Percentiles rank a stretch among this genome's conserved stretches.
These are phyloP conservation scores for Tetrax tetrax DNA, from an alignment of 2,113 vertebrate species.

Conservation along the genomic window DNA sequence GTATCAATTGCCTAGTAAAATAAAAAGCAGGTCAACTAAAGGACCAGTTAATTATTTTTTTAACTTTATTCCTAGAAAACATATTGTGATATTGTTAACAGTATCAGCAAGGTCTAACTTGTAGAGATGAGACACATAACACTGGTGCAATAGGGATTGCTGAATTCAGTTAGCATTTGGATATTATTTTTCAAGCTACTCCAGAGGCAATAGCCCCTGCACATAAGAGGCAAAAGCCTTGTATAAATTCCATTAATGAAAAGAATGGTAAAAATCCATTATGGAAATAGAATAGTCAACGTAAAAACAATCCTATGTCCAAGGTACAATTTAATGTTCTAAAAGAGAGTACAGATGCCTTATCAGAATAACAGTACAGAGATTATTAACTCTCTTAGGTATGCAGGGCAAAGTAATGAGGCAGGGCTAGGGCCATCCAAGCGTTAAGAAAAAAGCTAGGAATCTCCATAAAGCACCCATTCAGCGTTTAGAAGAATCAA, in stretches of 20 bases:
- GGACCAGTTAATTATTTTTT: not conserved
- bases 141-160: not conserved
- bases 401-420: not conserved
- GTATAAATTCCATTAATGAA: not conserved
- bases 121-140: not conserved
- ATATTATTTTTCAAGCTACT: not conserved
- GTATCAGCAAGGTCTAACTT: not conserved
- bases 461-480: not conserved
- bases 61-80: not conserved
- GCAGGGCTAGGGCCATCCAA: not conserved
- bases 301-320: not conserved
- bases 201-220: not conserved
- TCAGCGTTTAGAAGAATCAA: not conserved
- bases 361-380: not conserved
- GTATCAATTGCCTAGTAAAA: not conserved
- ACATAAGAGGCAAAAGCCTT: not conserved
- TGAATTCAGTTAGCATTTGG: not conserved
- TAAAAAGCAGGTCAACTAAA: not conserved
- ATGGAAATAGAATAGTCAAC: not conserved
- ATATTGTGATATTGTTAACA: not conserved
- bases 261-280: not conserved
- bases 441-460: not conserved
- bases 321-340: not conserved
- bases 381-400: not conserved
- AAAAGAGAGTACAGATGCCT: not conserved